Evolutionary conservation across 2,113 vertebrate species (phyloP).

Genomic region (Podilymbus podiceps): DNA sequence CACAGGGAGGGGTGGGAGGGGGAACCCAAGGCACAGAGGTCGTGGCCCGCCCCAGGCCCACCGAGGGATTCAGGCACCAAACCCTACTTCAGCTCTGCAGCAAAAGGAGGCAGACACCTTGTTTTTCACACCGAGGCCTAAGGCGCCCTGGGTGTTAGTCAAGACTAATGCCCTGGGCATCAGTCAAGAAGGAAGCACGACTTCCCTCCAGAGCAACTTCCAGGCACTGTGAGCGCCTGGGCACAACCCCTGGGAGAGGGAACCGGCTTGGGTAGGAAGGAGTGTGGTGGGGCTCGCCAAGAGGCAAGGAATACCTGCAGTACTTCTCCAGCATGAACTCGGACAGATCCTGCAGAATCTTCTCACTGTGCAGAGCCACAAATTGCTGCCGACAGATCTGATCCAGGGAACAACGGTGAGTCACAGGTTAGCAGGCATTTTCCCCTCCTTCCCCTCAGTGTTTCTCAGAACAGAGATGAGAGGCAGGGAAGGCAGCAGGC

Average conservation of each 20-base stretch:
- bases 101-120: background rate
- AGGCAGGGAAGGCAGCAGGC: background rate
- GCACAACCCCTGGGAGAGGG: background rate
- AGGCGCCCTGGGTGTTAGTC: no score
- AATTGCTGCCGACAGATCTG: constrained; percentile 96
- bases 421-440: background rate
- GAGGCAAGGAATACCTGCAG: constrained; percentile 49
- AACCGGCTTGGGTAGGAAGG: accelerated
- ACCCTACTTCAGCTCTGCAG: background rate
- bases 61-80: background rate
- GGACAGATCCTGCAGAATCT: constrained; percentile 89
- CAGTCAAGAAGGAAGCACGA: background rate
- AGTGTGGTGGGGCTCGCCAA: accelerated
- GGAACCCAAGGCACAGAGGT: background rate
- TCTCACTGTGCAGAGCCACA: constrained; percentile 87
- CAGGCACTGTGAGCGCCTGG: background rate
- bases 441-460: background rate
- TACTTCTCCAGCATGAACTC: constrained; percentile 84
- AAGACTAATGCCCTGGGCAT: no score
- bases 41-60: accelerated
- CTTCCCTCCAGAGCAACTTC: background rate
- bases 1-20: no score
- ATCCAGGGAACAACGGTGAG: background rate
- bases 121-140: background rate
- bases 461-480: background rate